Evolutionary conservation across 2,797 vertebrate species (phyloP).

Genomic region (Calcarius lapponicus): DNA sequence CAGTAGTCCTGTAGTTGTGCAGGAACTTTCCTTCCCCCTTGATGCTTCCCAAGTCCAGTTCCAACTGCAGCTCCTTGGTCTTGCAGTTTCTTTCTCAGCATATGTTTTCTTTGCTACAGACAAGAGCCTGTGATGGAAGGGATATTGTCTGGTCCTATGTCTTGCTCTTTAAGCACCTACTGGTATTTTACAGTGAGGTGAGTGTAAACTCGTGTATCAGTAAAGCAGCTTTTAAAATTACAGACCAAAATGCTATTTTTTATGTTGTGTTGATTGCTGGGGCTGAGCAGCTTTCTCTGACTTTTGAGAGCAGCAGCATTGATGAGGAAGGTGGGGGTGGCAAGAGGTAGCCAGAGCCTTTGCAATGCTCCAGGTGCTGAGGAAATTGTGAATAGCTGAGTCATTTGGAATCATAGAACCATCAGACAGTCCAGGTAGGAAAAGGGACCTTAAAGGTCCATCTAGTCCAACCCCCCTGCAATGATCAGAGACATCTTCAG

Average conservation of each 20-base stretch:
- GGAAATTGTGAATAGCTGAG: not conserved
- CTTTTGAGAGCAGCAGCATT: not conserved
- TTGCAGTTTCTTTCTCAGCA: not conserved
- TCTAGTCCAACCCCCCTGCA: not conserved
- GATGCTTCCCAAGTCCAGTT: not conserved
- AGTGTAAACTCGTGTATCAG: not conserved
- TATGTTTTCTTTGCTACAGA: not conserved
- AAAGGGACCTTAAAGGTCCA: not conserved
- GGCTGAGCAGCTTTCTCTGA: not conserved
- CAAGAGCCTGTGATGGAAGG: not conserved
- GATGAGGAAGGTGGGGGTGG: not conserved
- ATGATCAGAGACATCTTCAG: not conserved
- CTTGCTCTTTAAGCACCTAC: not conserved
- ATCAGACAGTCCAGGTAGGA: not conserved
- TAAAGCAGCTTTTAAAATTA: not conserved
- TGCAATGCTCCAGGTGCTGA: not conserved
- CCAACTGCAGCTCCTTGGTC: not conserved
- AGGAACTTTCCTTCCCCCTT: not conserved
- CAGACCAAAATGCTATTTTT: not conserved
- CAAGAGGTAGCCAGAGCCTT: not conserved
- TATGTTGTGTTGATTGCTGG: not conserved
- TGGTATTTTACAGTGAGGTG: not conserved
- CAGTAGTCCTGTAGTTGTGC: not conserved
- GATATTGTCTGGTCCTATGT: not conserved
- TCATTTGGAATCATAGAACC: not conserved